Base-by-base conservation (phyloP, 2,888 invertebrate genomes). In the Stenotaenia linearis region DNA sequence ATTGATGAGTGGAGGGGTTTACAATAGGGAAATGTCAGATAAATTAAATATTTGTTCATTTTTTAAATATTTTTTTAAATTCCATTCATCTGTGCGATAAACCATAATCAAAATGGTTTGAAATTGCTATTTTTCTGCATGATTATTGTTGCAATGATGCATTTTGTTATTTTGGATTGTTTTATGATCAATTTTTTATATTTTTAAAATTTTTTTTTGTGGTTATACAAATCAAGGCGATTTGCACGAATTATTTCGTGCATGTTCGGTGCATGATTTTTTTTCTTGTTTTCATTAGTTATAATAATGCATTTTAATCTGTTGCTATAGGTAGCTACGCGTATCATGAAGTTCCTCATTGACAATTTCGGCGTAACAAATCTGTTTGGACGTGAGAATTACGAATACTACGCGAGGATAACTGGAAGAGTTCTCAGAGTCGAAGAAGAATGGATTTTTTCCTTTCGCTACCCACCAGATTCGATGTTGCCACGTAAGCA, bases 311-410 rank as follows among this genome's bases (percentile, higher is more conserved):
- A 18, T 30, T 78, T 25, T 45, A 50, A 3, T 76, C 6, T 61
- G 15, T 45, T 37, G 18, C 18, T 6, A 78, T 86, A 96, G 94
- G 93, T 95, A 85, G 97, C 98, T 82, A 97, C 97, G 40, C 91
- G 93, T 84, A 95, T 98, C 82, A 96, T 98, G 93, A 95, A 97
- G 85, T 94, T 97, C 86, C 91, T 98, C 87, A 98, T 98, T 84
- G 97, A 97, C 87, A 96, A 97, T 88, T 98, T 97, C 89, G 97
- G 97, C 80, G 93, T 95, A 40, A 94, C 95, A 81, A 95, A 97
- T 87, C 90, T 98, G 83, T 98, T 98, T 87, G 98, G 98, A 0
- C 91, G 94, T 77, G 93, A 93, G 81, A 96, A 96, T 88, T 97
- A 97, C 86, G 96, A 96, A 87, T 97, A 94, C 87, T 97, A 97